These are phyloP conservation scores for Eupristina koningsbergeri DNA, from an alignment of 1,140 invertebrate species.

Conservation along the genomic window DNA sequence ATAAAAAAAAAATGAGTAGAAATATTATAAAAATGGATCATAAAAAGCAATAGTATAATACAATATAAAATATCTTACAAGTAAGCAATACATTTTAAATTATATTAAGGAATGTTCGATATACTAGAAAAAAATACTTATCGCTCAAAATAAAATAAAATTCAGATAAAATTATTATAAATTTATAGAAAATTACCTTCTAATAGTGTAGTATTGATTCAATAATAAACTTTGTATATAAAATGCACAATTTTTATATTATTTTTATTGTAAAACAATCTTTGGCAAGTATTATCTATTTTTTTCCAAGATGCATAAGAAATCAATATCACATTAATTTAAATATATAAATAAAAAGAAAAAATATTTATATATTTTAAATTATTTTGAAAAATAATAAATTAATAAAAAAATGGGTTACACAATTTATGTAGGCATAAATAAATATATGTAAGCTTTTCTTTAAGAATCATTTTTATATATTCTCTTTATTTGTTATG, in stretches of 20 bases:
- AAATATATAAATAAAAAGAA: neutral
- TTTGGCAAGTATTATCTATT: conserved; percentile 49
- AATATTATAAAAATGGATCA: neutral
- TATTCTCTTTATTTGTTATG: conserved; percentile 37
- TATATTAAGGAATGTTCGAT: conserved; percentile 31
- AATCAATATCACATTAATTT: conserved; percentile 44
- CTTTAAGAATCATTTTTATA: neutral
- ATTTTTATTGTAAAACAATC: conserved; percentile 52
- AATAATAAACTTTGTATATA: neutral
- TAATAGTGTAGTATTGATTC: conserved; percentile 3
- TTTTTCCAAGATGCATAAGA: conserved; percentile 41
- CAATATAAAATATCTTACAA: neutral
- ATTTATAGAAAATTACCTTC: neutral
- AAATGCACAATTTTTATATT: neutral
- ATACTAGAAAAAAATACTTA: neutral
- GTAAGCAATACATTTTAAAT: conserved; percentile 10
- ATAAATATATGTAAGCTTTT: conserved; percentile 11
- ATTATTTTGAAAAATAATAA: neutral
- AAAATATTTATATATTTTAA: neutral
- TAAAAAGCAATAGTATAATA: neutral
- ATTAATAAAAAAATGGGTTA: neutral
- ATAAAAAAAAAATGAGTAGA: neutral
- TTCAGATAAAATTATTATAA: neutral
- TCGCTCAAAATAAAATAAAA: neutral
- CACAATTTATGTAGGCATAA: neutral